Base-by-base conservation (phyloP, 2,113 vertebrate species). In the Collichthys lucidus region DNA sequence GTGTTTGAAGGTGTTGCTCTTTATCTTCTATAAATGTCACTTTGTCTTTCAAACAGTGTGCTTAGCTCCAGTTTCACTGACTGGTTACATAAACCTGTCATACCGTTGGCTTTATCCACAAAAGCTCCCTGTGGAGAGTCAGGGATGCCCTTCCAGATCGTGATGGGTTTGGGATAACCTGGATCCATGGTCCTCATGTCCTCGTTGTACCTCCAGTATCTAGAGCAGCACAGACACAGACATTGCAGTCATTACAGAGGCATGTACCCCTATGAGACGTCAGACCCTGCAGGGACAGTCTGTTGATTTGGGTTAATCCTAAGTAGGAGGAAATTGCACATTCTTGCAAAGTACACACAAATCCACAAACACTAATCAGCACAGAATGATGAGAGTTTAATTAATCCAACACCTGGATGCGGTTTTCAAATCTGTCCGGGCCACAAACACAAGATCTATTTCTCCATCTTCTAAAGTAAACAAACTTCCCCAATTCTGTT, bases 161-260 rank as follows among this genome's bases (percentile, higher is more conserved):
- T 97, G 90, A 99, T 98, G 86, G 97, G 96, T 93, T 99, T 99
- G 44, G 98, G 98, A 91, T 99, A 99, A 70, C 98, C 98, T 64
- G 96, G 96, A 83, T 99, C 98, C 97, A 99, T 99, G 83, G 96
- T 97, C 87, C 97, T 97, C 96, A 97, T 98, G 83, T 99, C 98
- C 95, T 99, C 98, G 85, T 97, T 99, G 74, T 99, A 99, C 76
- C 98, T 95, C 98, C 98, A 99, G 86, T 99, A 99, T 74, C 98
- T 99, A 74, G 56, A 67, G 47, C 44, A 85, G 8, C 7, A 49
- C 64, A 77, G 5, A 80, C 4, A 77, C 4, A 88, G 16, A 62
- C 1, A 50, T 29, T 19, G 31, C 16, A 49, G 64, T 86, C 29
- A 4, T 22, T 11, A 29, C 2, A 3, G 35, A 16, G 50, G 17